Conservation (phyloP, 2,888 invertebrate genomes). For the Hyposoter didymator region DNA sequence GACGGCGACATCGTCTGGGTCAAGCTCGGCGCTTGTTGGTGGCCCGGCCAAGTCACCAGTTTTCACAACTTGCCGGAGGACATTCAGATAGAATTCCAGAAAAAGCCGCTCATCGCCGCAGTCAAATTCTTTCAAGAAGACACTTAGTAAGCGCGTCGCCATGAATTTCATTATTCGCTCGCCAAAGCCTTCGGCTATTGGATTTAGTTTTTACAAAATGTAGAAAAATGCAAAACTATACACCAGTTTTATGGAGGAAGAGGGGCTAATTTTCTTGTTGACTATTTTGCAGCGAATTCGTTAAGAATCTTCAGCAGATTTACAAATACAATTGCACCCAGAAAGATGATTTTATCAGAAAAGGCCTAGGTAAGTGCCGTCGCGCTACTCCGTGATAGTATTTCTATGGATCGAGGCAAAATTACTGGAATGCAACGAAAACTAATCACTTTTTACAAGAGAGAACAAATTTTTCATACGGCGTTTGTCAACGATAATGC, state of each 20-base stretch:
- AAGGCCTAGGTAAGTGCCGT: conserved; percentile 90
- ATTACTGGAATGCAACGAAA: too few relatives aligned
- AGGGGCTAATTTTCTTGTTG: not conserved
- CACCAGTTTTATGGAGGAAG: not conserved
- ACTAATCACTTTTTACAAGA: too few relatives aligned
- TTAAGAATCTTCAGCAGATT: conserved; percentile 89
- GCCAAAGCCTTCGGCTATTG: not conserved
- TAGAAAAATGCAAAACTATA: not conserved
- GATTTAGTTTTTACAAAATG: not conserved
- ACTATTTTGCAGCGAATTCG: conserved; percentile 90
- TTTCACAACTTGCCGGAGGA: conserved; percentile 88
- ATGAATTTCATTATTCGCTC: not conserved
- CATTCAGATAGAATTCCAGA: conserved; percentile 87
- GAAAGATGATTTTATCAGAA: conserved; percentile 92
- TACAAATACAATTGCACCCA: conserved; percentile 91
- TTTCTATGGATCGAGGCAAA: too few relatives aligned
- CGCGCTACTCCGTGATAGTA: not conserved
- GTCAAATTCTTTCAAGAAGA: conserved; percentile 95
- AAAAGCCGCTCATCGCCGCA: conserved; percentile 90
- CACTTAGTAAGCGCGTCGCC: conserved; percentile 88
- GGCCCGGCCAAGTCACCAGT: conserved; percentile 92
- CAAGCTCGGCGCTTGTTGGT: conserved; percentile 92
- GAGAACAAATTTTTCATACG: too few relatives aligned
- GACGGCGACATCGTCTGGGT: conserved; percentile 95
- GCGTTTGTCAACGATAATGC: too few relatives aligned